phyloP scores from a whole-genome alignment of 1,140 invertebrate species.

The Tetraneura akinire region DNA sequence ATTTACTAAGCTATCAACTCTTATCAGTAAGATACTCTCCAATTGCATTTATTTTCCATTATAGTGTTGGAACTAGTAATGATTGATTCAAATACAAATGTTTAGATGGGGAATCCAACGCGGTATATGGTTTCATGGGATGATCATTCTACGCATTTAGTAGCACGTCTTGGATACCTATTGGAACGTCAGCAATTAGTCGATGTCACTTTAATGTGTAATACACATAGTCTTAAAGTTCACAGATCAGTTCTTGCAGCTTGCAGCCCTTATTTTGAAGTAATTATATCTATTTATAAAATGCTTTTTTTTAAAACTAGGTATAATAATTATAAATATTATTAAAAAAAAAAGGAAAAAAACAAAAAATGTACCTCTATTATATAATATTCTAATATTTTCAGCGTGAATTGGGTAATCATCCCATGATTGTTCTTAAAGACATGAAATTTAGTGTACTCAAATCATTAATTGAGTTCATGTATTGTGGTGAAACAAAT shows the following conservation, averaged over 20 bases:
- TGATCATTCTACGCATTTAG: slow-evolving; percentile 62
- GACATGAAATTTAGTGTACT: slow-evolving; percentile 64
- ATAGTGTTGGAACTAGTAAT: background rate
- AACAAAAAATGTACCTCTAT: background rate
- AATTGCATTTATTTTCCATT: background rate
- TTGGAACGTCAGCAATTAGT: slow-evolving; percentile 64
- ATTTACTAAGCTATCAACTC: slow-evolving; percentile 20
- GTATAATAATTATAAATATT: too few relatives aligned
- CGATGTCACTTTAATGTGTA: slow-evolving; percentile 65
- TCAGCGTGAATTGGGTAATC: slow-evolving; percentile 61
- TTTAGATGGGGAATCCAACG: slow-evolving; percentile 55
- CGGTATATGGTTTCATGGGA: slow-evolving; percentile 62
- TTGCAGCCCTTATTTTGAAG: slow-evolving; percentile 68
- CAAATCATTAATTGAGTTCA: slow-evolving; percentile 65
- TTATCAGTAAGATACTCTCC: slow-evolving; percentile 23
- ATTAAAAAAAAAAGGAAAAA: too few relatives aligned
- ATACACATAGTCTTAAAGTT: slow-evolving; percentile 64
- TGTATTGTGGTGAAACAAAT: slow-evolving; percentile 65
- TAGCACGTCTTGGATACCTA: slow-evolving; percentile 63
- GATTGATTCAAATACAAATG: slow-evolving; percentile 8
- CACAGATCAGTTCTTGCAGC: slow-evolving; percentile 66
- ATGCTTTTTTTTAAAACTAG: too few relatives aligned
- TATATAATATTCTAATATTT: slow-evolving; percentile 54
- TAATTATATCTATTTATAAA: slow-evolving; percentile 53
- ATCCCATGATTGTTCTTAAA: slow-evolving; percentile 64